Conservation (phyloP, 2,888 invertebrate genomes). For the Torymus texanus region DNA sequence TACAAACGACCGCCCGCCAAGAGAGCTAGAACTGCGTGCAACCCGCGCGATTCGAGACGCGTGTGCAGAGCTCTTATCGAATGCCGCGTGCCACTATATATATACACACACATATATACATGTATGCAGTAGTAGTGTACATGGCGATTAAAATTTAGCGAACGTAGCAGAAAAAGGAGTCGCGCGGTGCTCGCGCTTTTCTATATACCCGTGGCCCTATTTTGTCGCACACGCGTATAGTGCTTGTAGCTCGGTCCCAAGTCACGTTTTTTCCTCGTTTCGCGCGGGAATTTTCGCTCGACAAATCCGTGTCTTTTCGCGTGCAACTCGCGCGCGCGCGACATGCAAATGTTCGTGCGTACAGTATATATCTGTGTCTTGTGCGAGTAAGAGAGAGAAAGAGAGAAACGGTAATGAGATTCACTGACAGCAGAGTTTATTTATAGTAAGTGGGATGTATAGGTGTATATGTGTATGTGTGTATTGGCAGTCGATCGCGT, state of each 20-base stretch:
- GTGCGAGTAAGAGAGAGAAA: too few relatives aligned
- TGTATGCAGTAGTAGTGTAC: background rate
- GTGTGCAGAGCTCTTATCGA: too few relatives aligned
- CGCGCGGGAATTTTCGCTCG: too few relatives aligned
- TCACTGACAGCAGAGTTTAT: slow-evolving; percentile 46
- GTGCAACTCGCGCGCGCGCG: too few relatives aligned
- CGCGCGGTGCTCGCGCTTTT: background rate
- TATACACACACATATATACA: too few relatives aligned
- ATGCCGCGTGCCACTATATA: too few relatives aligned
- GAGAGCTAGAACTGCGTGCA: background rate
- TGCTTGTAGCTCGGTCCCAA: background rate
- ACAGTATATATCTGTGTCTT: too few relatives aligned
- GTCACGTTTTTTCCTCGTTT: too few relatives aligned
- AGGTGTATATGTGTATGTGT: too few relatives aligned
- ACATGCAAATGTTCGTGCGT: slow-evolving; percentile 8
- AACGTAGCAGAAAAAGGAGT: background rate
- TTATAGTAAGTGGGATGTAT: slow-evolving; percentile 32
- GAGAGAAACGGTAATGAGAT: slow-evolving; percentile 27
- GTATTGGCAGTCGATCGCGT: slow-evolving; percentile 12
- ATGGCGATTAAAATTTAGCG: background rate
- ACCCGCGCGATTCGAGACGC: background rate
- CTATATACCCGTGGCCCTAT: too few relatives aligned
- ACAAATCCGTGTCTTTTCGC: too few relatives aligned
- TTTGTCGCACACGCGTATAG: too few relatives aligned
- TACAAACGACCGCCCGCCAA: slow-evolving; percentile 5